Percentiles rank a stretch among this genome's conserved stretches.
Conservation (phyloP, 1,140 invertebrate species). For the Drosophila quadrilineata region DNA sequence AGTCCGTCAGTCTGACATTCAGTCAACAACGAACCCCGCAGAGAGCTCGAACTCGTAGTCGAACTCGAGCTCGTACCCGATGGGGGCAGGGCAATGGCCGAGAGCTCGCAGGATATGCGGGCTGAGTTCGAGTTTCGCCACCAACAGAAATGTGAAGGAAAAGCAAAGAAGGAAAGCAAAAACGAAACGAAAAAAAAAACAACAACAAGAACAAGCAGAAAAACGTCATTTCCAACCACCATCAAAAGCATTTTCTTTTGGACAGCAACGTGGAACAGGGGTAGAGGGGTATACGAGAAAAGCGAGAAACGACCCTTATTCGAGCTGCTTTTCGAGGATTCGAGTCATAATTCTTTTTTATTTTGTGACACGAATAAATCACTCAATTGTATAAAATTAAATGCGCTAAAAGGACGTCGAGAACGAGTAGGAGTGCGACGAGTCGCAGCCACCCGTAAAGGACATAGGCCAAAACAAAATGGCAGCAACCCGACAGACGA, state of each 20-base stretch:
- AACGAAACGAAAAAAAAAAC: not conserved
- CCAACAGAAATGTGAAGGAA: no score
- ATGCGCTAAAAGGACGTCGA: constrained; percentile 18
- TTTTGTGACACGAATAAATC: constrained; percentile 81
- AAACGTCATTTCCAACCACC: constrained; percentile 56
- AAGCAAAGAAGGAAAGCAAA: not conserved
- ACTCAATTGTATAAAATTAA: constrained; percentile 81
- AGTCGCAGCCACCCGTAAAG: constrained; percentile 27
- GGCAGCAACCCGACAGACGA: constrained; percentile 45
- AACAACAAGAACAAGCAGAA: constrained; percentile 3
- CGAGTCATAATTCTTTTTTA: constrained; percentile 81
- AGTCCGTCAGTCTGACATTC: constrained; percentile 61
- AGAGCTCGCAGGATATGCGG: constrained; percentile 44
- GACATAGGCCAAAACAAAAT: constrained; percentile 52
- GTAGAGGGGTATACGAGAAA: not conserved
- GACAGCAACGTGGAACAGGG: not conserved
- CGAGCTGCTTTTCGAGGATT: constrained; percentile 29
- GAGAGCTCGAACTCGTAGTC: no score
- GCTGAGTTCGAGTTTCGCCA: constrained; percentile 32
- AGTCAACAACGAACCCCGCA: constrained; percentile 32
- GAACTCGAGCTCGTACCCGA: not conserved
- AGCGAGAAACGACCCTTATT: constrained; percentile 68
- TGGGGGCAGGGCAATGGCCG: constrained; percentile 59
- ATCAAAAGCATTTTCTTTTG: constrained; percentile 57
- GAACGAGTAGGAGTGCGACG: constrained; percentile 30